Percentiles rank a stretch among this genome's conserved stretches.
These are phyloP conservation scores for Pseudoips prasinana DNA, from an alignment of 2,888 invertebrate species.

Conservation along the genomic window DNA sequence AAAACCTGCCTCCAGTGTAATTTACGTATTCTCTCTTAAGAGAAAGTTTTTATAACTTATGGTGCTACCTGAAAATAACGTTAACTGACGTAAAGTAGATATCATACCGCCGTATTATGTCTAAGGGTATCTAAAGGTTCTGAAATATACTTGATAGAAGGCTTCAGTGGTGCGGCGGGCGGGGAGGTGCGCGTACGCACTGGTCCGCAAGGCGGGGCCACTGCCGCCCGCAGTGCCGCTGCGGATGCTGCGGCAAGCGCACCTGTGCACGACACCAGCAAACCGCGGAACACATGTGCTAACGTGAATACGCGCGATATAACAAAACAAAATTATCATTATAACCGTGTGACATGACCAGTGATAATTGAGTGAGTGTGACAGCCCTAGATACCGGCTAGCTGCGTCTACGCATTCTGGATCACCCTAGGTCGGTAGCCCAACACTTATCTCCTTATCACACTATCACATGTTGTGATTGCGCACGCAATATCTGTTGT, in stretches of 20 bases:
- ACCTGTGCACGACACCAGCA: conserved; percentile 44
- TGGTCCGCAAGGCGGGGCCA: conserved; percentile 44
- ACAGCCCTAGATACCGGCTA: conserved; percentile 19
- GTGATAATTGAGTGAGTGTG: conserved; percentile 69
- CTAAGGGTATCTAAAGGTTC: too few species aligned
- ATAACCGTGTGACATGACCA: conserved; percentile 53
- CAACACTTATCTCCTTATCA: conserved; percentile 62
- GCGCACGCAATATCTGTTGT: conserved; percentile 53
- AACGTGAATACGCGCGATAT: conserved; percentile 21
- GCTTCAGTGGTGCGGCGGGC: conserved; percentile 60
- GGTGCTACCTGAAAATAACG: too few species aligned
- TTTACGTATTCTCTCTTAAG: too few species aligned
- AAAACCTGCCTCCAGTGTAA: too few species aligned
- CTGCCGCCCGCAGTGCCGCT: conserved; percentile 56
- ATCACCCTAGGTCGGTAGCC: conserved; percentile 69
- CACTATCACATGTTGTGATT: conserved; percentile 56
- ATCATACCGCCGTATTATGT: too few species aligned
- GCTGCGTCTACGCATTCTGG: conserved; percentile 52
- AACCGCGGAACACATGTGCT: conserved; percentile 37
- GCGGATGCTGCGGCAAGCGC: conserved; percentile 74
- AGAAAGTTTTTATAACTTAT: too few species aligned
- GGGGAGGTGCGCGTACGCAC: conserved; percentile 67
- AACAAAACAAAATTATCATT: conserved; percentile 6
- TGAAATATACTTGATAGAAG: conserved; percentile 41
- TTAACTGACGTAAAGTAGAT: too few species aligned